Base-by-base conservation (phyloP, 2,888 invertebrate species). In the Clunio marinus region DNA sequence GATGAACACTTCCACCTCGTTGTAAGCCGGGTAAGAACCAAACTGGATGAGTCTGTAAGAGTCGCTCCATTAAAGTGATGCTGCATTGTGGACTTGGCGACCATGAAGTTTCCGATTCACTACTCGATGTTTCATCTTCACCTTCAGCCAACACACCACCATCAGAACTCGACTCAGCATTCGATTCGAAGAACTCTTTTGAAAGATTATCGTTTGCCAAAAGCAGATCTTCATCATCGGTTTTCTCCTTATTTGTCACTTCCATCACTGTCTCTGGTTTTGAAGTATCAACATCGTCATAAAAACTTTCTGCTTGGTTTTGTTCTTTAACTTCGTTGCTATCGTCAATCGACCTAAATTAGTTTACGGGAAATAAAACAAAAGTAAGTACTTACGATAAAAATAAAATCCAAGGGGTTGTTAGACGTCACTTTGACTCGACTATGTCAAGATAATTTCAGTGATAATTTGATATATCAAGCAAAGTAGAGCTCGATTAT, bases 11-110 rank as follows among this genome's bases (percentile, higher is more conserved):
- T 3, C 95, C 96, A 68, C 93, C 91, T 72, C 96, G 84, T 76
- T 95, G 94, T 66, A 96, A 91, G 41, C 93, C 93, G 0, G 95
- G 93, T 70, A 96, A 83, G 79, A 93, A 96, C 97, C 97, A 97
- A 74, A 97, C 92, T 51, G 95, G 93, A 80, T 96, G 94, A 32
- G 93, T 92, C 72, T 93, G 85, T 75, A 93, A 88, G 73, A 96
- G 84, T 71, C 95, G 84, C 78, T 96, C 96, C 75, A 93, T 83
- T 71, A 93, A 81, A 22, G 89, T 88, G 75, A 93, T 88, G 81
- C 89, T 90, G 77, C 92, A 93, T 71, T 91, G 89, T 71, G 88
- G 88, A 69, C 85, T 85, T 66, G 75, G 74, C 65, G 77, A 75
- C 71, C 81, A 82, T 55, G 83, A 83, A 1, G 81, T 81, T 5